phyloP scores from a whole-genome alignment of 2,888 invertebrate species.

The Dascillus cervinus region DNA sequence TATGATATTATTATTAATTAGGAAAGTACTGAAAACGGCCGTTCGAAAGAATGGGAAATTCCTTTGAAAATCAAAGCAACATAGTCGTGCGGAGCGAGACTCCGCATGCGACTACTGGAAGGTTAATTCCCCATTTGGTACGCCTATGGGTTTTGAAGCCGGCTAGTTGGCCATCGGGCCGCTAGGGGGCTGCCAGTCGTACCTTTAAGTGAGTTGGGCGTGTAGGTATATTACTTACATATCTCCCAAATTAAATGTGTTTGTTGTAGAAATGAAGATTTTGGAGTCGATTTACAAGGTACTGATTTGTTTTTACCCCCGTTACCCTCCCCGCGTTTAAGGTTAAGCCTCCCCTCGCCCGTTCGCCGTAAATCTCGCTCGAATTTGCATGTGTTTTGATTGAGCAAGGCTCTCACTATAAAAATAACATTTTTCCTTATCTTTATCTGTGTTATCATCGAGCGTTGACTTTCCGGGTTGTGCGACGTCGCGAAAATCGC shows the following conservation, averaged over 20 bases:
- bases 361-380: constrained; percentile 19
- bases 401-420: constrained; percentile 13
- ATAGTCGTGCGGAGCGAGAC: no score
- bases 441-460: background rate
- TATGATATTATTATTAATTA: no score
- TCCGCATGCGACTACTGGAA: no score
- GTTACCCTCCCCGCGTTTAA: no score
- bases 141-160: constrained; percentile 20
- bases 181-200: constrained; percentile 31
- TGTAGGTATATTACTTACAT: constrained; percentile 32
- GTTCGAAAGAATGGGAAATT: no score
- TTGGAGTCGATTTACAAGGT: constrained; percentile 30
- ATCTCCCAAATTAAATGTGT: constrained; percentile 32
- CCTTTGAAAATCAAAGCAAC: no score
- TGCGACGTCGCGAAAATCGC: no score
- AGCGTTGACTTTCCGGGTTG: no score
- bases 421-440: constrained; percentile 13
- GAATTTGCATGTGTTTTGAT: constrained; percentile 32
- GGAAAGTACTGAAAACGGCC: no score
- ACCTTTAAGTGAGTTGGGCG: constrained; percentile 38
- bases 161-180: constrained; percentile 11
- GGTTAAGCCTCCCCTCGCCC: no score
- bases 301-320: no score
- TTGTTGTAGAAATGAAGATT: constrained; percentile 36
- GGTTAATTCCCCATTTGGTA: no score